Evolutionary conservation across 2,888 invertebrate species (phyloP).

Genomic region (Zygaena filipendulae): DNA sequence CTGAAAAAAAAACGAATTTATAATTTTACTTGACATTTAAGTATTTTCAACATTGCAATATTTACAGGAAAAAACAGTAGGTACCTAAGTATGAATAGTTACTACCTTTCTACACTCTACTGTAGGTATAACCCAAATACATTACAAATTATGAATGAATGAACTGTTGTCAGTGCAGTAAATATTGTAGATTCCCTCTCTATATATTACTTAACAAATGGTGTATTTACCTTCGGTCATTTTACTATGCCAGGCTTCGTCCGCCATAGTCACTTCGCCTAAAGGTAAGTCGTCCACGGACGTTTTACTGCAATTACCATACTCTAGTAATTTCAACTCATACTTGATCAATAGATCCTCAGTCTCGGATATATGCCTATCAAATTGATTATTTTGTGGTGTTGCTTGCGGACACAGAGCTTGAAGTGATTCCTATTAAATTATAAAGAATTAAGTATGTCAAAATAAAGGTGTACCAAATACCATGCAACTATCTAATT

Average conservation of each 20-base stretch:
- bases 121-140: no score
- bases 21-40: no score
- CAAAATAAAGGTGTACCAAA: no score
- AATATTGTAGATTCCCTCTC: no score
- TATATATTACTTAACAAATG: no score
- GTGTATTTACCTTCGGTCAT: slow-evolving; percentile 53
- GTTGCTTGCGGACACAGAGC: slow-evolving; percentile 40
- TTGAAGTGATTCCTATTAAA: slow-evolving; percentile 38
- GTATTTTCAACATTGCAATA: no score
- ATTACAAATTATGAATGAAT: no score
- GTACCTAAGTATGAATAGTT: no score
- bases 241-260: slow-evolving; percentile 62
- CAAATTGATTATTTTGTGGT: slow-evolving; percentile 39
- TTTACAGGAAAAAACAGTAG: no score
- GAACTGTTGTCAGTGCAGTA: no score
- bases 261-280: slow-evolving; percentile 50
- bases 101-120: no score
- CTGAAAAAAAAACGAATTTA: slow-evolving; percentile 26
- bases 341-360: slow-evolving; percentile 68
- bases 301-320: slow-evolving; percentile 37
- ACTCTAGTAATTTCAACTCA: slow-evolving; percentile 65
- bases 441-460: slow-evolving; percentile 1
- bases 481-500: no score
- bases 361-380: slow-evolving; percentile 51
- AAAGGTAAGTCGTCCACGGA: slow-evolving; percentile 46